Conservation (phyloP, 2,113 vertebrate species). For the Siniperca knerii region DNA sequence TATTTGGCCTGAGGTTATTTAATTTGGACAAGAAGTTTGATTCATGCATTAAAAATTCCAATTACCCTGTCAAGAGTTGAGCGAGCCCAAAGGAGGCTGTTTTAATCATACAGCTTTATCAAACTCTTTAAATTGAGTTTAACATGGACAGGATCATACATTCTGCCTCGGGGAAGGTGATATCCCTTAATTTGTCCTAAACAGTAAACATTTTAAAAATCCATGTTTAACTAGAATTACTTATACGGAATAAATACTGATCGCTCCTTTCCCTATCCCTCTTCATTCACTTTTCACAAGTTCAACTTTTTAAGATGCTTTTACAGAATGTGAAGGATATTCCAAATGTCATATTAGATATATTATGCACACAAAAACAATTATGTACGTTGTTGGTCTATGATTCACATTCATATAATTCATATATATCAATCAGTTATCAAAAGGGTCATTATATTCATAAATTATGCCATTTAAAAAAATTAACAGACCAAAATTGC, state of each 20-base stretch:
- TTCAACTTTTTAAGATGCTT: constrained; percentile 26
- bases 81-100: constrained; percentile 75
- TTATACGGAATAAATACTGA: constrained; percentile 51
- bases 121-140: constrained; percentile 82
- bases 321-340: background rate
- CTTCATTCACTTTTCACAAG: background rate
- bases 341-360: constrained; percentile 1
- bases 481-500: constrained; percentile 1
- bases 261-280: constrained; percentile 10
- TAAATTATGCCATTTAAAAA: background rate
- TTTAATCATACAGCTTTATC: constrained; percentile 84
- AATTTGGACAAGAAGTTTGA: constrained; percentile 80
- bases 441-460: background rate
- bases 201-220: constrained; percentile 79
- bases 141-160: constrained; percentile 77
- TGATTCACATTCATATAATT: constrained; percentile 10
- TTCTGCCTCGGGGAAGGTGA: constrained; percentile 78
- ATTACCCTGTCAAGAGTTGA: constrained; percentile 82
- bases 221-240: constrained; percentile 70
- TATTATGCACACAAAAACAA: background rate
- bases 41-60: constrained; percentile 83
- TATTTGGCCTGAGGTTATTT: constrained; percentile 81
- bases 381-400: background rate
- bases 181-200: constrained; percentile 78
- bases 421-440: constrained; percentile 7